These are phyloP conservation scores for Drosophila leonis DNA, from an alignment of 2,888 invertebrate genomes.

Conservation along the genomic window DNA sequence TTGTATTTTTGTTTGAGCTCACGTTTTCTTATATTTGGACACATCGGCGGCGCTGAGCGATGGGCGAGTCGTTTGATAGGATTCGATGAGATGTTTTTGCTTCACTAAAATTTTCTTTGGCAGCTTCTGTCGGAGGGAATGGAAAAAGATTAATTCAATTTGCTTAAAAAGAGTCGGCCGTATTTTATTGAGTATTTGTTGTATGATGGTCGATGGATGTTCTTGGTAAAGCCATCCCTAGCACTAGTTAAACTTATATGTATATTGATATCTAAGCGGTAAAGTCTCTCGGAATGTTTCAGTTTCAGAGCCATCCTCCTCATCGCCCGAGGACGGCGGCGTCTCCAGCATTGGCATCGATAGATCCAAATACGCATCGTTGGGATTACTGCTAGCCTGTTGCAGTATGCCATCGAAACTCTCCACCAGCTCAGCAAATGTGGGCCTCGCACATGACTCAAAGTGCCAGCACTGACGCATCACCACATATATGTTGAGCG, in stretches of 20 bases:
- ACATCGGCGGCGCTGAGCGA: constrained; percentile 91
- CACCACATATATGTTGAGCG: constrained; percentile 96
- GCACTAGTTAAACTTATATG: constrained; percentile 82
- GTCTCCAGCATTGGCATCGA: constrained; percentile 94
- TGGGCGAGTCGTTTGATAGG: constrained; percentile 90
- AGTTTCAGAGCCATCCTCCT: constrained; percentile 76
- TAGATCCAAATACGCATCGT: constrained; percentile 96
- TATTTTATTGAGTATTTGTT: constrained; percentile 55
- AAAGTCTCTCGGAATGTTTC: constrained; percentile 79
- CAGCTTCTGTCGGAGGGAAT: constrained; percentile 74
- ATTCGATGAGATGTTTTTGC: constrained; percentile 88
- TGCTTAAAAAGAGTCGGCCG: constrained; percentile 18
- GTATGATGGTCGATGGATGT: constrained; percentile 45
- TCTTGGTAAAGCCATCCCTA: constrained; percentile 49
- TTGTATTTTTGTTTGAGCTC: constrained; percentile 81
- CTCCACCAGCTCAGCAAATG: constrained; percentile 94
- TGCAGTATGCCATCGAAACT: constrained; percentile 92
- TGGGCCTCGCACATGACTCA: constrained; percentile 94
- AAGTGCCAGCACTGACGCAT: constrained; percentile 99
- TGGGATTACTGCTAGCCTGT: constrained; percentile 87
- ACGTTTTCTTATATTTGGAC: constrained; percentile 91
- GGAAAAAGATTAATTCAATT: constrained; percentile 29
- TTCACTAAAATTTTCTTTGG: constrained; percentile 85
- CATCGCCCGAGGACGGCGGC: constrained; percentile 93
- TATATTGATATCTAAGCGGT: constrained; percentile 80